Percentiles rank a stretch among this genome's conserved stretches.
phyloP scores from a whole-genome alignment of 2,888 invertebrate genomes.

The Suillia variegata region DNA sequence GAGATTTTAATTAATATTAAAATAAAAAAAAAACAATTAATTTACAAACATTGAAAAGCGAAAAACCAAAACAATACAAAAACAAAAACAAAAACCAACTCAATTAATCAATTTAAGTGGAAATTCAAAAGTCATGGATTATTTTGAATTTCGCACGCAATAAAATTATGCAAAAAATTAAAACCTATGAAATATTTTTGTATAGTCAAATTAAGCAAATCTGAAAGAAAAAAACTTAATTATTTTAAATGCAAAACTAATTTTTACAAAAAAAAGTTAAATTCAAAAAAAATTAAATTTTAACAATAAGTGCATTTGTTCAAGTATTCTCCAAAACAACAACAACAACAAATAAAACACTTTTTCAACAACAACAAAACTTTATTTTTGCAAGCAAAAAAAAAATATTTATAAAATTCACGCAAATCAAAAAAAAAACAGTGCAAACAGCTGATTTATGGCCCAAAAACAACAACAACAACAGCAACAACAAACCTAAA shows the following conservation, averaged over 20 bases:
- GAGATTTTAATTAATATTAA: no score
- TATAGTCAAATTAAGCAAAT: no score
- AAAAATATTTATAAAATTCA: no score
- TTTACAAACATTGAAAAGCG: no score
- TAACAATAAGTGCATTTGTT: no score
- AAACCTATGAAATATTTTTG: background rate
- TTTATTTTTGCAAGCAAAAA: no score
- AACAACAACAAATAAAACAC: conserved; percentile 10
- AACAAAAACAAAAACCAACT: conserved; percentile 22
- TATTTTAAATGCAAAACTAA: no score
- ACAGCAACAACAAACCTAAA: conserved; percentile 8
- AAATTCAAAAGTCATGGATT: conserved; percentile 56
- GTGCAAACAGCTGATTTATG: conserved; percentile 12
- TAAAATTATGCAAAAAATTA: conserved; percentile 6
- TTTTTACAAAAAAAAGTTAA: no score
- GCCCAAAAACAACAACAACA: conserved; percentile 9
- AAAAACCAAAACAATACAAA: conserved; percentile 1
- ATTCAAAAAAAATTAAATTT: no score
- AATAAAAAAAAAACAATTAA: no score
- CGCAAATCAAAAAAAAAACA: conserved; percentile 9
- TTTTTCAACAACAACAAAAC: conserved; percentile 8
- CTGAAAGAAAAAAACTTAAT: no score
- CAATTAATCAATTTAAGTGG: conserved; percentile 14
- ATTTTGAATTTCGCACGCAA: conserved; percentile 47
- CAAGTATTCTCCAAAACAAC: no score